Evolutionary conservation across 2,888 invertebrate genomes (phyloP), one percentile per base, ranked within the genome.

Genomic region (Caenorhabditis panamensis): DNA sequence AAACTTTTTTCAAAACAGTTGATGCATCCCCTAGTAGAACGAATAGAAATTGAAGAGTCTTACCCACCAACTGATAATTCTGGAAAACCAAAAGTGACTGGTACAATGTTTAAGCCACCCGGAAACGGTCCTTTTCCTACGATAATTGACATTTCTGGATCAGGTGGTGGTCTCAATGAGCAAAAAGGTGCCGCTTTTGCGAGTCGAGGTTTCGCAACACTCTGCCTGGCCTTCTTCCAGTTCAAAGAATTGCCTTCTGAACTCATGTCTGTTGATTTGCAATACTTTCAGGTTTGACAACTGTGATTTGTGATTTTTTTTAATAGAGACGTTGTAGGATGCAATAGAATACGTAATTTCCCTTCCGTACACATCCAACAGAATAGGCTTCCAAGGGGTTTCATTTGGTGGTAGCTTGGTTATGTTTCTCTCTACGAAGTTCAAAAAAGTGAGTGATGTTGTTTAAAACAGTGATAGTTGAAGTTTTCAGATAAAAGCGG

Each of bases 141-240:
- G 2, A 73, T 81, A 6, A 81, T 81, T 28, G 81, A 81, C 47
- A 77, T 81, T 53, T 81, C 81, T n/a, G 81, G 81, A 47, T 69
- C 81, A 9, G 81, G 81, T n/a, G 81, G 81, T 16, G 81, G 81
- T 1, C 47, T 81, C 1, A 75, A 81, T 44, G 81, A 81, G 16
- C 81, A 81, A 28, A 81, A 81, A 51, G 68, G 53, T 13, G 81
- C 81, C 13, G 81, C 81, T 9, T 28, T 81, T 3, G 77, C 77
- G 6, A 77, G 81, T 37, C 67, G 77, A 13, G 81, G 81, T 13
- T 77, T 81, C 18, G 68, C 28, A 1, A 72, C 71, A 4, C 47
- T 81, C 2, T 36, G 62, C 24, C 54, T 81, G 18, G 72, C 81
- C 13, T 81, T 72, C 36, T 81, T 81, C 44, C 66, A 81, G 22